Evolutionary conservation across 2,797 vertebrate genomes (phyloP).

Genomic region (Thunnus albacares): DNA sequence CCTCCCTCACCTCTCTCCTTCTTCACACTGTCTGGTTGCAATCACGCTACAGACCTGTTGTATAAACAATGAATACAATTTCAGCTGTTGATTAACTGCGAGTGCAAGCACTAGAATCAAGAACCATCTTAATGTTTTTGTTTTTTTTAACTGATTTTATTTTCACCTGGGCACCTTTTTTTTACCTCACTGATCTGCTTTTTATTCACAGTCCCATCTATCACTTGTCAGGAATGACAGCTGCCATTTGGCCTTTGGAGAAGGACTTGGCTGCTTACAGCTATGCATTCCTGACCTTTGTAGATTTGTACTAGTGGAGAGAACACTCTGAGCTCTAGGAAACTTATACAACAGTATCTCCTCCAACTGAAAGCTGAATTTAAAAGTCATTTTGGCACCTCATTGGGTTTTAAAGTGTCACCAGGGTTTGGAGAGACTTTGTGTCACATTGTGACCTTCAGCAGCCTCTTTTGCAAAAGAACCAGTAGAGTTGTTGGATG

Average conservation of each 20-base stretch:
- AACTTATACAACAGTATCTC: not conserved
- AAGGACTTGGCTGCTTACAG: constrained; percentile 67
- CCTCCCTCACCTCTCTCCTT: constrained; percentile 3
- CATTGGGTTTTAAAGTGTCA: not conserved
- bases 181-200: not conserved
- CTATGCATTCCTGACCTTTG: constrained; percentile 76
- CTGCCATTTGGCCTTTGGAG: constrained; percentile 55
- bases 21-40: constrained; percentile 21
- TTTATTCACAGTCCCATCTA: constrained; percentile 40
- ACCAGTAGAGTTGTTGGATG: not conserved
- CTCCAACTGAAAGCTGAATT: no score
- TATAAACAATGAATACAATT: not conserved
- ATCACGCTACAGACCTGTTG: constrained; percentile 1
- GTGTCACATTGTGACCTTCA: not conserved
- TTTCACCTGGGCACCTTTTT: not conserved
- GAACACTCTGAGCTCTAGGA: constrained; percentile 11
- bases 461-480: not conserved
- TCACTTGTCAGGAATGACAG: constrained; percentile 64
- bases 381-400: not conserved
- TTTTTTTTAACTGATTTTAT: not conserved
- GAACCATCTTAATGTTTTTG: not conserved
- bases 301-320: constrained; percentile 37
- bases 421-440: no score
- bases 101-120: not conserved
- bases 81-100: not conserved